A percentile compares a stretch with the other conserved stretches of the same genome.
Evolutionary conservation across 2,113 vertebrate species (phyloP).

Genomic region (Tauraco erythrolophus): DNA sequence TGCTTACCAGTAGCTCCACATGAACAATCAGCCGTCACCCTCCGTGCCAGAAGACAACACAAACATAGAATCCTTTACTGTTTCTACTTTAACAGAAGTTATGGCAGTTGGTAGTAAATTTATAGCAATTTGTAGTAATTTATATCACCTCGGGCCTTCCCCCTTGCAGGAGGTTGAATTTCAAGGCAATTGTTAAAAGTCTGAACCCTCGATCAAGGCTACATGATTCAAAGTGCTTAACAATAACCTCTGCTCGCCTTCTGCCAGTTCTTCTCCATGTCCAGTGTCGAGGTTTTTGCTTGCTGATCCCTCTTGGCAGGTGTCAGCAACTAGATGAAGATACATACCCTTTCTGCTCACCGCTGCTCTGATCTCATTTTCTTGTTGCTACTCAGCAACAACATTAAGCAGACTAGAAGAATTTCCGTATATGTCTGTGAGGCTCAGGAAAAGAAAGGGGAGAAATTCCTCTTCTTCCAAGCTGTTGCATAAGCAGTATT

Average conservation of each 20-base stretch:
- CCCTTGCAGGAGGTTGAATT: not conserved
- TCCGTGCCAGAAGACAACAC: not conserved
- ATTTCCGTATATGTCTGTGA: not conserved
- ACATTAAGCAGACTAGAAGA: not conserved
- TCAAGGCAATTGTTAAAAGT: not conserved
- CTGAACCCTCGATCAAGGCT: not conserved
- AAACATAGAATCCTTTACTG: not conserved
- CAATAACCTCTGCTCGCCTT: not conserved
- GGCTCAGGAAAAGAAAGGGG: not conserved
- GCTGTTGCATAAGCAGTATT: not conserved
- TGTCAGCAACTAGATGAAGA: not conserved
- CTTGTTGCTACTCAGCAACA: not conserved
- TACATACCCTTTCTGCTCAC: not conserved
- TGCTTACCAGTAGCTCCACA: not conserved
- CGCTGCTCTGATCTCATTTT: not conserved
- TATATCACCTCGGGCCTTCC: not conserved
- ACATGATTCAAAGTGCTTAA: not conserved
- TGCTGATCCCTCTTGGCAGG: not conserved
- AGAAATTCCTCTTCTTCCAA: not conserved
- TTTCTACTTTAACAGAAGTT: not conserved
- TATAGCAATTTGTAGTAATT: not conserved
- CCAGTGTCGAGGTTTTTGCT: not conserved
- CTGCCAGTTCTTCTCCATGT: not conserved
- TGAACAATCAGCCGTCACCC: not conserved
- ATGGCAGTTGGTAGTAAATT: not conserved